Evolutionary conservation across 2,113 vertebrate species (phyloP), one percentile per base, ranked within the genome.

Genomic region (Plectropomus leopardus): DNA sequence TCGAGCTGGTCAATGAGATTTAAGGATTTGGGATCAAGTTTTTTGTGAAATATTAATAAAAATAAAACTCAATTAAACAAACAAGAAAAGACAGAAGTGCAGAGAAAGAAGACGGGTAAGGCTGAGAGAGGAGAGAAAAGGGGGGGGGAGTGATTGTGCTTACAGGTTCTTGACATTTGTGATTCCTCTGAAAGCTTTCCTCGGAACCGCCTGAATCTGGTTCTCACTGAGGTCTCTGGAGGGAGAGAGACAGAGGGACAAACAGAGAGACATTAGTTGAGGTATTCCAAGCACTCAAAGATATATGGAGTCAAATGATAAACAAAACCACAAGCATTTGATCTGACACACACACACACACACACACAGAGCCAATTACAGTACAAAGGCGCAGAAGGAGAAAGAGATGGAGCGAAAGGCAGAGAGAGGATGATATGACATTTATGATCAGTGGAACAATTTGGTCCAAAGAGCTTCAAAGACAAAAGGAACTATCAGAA

Each of bases 121-220:
- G 14, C 5, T 10, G 5, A 59, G 19, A 23, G 32, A 21, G 24
- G 6, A 36, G 16, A 34, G 30, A 44, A 36, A 28, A 55, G 48
- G 45, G 1, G n/a, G n/a, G n/a, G 44, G 36, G 53, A 76, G 65
- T 34, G 45, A 50, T 50, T 76, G 53, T 75, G 90, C 98, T 99
- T 95, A 99, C 98, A 99, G 94, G 95, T 99, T 99, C 93, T 99
- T 99, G 88, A 99, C 97, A 23, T 94, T 95, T 55, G 97, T 94
- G 93, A 98, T 98, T 93, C 98, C 98, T 47, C 98, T 96, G 94
- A 99, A 99, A 55, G 98, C 97, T 92, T 99, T 99, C 88, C 98
- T 96, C 6, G 98, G 97, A 89, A 99, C 94, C n/a, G 97, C 96
- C 95, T 98, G 97, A 70, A 99, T 98, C 95, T 97, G 97, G 94